A percentile compares a stretch with the other conserved stretches of the same genome.
phyloP scores from a whole-genome alignment of 2,797 vertebrate genomes.

The Notamacropus eugenii region DNA sequence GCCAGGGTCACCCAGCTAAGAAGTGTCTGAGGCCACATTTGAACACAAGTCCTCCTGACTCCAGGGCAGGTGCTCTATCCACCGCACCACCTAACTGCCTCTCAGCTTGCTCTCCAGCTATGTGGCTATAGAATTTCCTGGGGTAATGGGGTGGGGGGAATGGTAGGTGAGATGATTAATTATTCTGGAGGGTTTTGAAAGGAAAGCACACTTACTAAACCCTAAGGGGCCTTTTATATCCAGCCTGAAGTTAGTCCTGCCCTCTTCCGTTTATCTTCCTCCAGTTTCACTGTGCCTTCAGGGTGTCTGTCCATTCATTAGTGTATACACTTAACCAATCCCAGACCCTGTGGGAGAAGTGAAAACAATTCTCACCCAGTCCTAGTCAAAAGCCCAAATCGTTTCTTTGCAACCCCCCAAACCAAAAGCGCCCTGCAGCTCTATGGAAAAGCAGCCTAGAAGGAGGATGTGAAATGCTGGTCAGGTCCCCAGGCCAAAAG shows the following conservation, averaged over 20 bases:
- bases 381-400: constrained; percentile 15
- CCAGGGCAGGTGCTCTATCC: background rate
- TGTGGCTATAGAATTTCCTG: constrained; percentile 12
- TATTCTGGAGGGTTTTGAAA: constrained; percentile 46
- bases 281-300: constrained; percentile 31
- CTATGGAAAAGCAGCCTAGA: background rate
- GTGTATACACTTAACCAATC: constrained; percentile 11
- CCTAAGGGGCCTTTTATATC: constrained; percentile 52
- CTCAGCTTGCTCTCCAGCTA: constrained; percentile 42
- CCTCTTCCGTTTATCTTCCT: constrained; percentile 45
- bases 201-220: constrained; percentile 56
- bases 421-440: background rate
- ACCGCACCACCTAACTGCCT: background rate
- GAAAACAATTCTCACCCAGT: background rate
- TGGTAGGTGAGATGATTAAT: constrained; percentile 15
- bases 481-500: constrained; percentile 46
- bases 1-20: background rate
- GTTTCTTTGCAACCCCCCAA: constrained; percentile 3
- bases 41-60: background rate
- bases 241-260: constrained; percentile 46
- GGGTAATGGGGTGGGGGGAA: background rate
- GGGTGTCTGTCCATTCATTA: constrained; percentile 41
- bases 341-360: background rate
- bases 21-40: background rate
- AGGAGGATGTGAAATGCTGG: background rate